Evolutionary conservation across 2,113 vertebrate species (phyloP).

Genomic region (Pangasianodon gigas): DNA sequence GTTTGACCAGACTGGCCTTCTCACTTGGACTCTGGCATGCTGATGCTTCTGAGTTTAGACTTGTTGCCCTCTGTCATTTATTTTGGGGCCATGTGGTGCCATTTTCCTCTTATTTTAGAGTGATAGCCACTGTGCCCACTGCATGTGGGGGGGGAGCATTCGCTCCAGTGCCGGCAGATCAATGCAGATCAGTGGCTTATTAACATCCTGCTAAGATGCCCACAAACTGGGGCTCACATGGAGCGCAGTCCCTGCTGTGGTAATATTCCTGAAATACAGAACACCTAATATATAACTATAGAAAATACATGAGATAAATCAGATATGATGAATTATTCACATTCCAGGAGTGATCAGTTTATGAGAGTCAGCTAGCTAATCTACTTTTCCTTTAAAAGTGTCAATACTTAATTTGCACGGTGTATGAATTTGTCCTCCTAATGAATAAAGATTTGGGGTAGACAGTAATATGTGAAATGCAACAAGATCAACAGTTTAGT

Average conservation of each 20-base stretch:
- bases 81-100: constrained; percentile 13
- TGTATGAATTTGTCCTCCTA: neutral
- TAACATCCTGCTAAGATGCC: constrained; percentile 29
- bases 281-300: neutral
- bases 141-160: neutral
- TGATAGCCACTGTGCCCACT: neutral
- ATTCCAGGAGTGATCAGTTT: neutral
- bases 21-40: constrained; percentile 25
- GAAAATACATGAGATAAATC: neutral
- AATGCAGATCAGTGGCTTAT: constrained; percentile 41
- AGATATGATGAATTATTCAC: neutral
- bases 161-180: neutral
- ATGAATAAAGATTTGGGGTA: constrained; percentile 2
- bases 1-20: constrained; percentile 32
- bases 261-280: neutral
- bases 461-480: neutral
- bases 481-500: neutral
- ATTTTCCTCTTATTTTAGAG: neutral
- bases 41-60: constrained; percentile 22
- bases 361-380: neutral
- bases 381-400: neutral
- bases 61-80: constrained; percentile 29
- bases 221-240: constrained; percentile 14
- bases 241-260: neutral
- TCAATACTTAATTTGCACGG: neutral